These are phyloP conservation scores for Pogonomyrmex californicus DNA, from an alignment of 1,140 invertebrate genomes.

Conservation along the genomic window DNA sequence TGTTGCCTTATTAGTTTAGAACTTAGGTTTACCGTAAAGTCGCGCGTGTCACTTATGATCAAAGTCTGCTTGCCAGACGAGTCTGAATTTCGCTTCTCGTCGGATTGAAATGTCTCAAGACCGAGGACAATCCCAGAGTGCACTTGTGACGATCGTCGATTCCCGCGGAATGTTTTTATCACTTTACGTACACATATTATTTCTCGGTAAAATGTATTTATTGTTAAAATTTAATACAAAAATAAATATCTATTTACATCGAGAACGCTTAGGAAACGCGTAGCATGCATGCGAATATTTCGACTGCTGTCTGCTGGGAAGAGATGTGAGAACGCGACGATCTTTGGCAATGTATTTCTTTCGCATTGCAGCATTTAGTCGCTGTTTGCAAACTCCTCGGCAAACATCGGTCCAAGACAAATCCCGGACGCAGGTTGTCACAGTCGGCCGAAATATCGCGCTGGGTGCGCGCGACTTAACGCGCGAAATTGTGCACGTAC, in stretches of 20 bases:
- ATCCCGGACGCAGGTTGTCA: constrained; percentile 52
- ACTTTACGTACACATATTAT: neutral
- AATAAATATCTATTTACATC: neutral
- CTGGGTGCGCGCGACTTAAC: constrained; percentile 69
- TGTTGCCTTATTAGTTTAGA: constrained; percentile 81
- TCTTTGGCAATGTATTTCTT: constrained; percentile 45
- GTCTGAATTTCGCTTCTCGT: constrained; percentile 53
- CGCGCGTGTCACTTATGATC: constrained; percentile 73
- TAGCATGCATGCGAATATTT: neutral
- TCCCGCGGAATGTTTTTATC: neutral
- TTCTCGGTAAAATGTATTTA: neutral
- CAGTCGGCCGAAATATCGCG: constrained; percentile 58
- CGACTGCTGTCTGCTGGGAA: neutral
- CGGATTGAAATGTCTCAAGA: constrained; percentile 33
- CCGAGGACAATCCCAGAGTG: neutral
- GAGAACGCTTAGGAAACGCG: too few species aligned
- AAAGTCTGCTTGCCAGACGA: constrained; percentile 59
- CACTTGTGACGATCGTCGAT: constrained; percentile 2
- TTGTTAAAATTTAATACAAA: neutral
- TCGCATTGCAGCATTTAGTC: constrained; percentile 42
- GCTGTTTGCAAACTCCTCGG: constrained; percentile 19
- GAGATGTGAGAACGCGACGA: neutral
- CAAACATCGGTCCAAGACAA: constrained; percentile 59
- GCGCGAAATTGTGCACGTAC: constrained; percentile 68
- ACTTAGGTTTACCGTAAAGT: constrained; percentile 78